These are phyloP conservation scores for Syrista parreyssii DNA, from an alignment of 2,888 invertebrate species.

Conservation along the genomic window DNA sequence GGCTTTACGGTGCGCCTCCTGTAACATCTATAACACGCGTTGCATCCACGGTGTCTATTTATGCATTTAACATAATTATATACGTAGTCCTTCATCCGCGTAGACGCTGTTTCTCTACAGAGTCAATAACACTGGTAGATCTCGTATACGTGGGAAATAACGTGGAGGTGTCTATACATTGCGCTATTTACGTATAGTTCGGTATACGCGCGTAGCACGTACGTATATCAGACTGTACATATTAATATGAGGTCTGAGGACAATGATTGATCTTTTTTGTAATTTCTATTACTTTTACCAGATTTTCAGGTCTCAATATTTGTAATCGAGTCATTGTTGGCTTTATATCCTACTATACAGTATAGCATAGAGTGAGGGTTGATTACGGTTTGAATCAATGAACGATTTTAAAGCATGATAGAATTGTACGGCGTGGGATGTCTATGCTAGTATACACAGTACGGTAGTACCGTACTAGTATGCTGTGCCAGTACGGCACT, in stretches of 20 bases:
- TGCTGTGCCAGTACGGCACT: background rate
- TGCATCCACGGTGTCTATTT: background rate
- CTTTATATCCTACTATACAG: background rate
- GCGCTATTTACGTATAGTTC: background rate
- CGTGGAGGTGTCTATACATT: background rate
- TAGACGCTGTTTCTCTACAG: background rate
- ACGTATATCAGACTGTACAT: background rate
- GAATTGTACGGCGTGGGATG: background rate
- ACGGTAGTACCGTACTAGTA: background rate
- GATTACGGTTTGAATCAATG: background rate
- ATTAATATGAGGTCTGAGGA: background rate
- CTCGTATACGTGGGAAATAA: background rate
- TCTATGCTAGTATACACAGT: background rate
- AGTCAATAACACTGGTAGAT: background rate
- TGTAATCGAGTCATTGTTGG: background rate
- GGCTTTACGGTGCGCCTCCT: background rate
- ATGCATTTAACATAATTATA: background rate
- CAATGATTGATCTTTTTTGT: background rate
- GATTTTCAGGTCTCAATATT: background rate
- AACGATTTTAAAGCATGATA: background rate
- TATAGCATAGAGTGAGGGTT: background rate
- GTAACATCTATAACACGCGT: background rate
- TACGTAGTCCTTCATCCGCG: background rate
- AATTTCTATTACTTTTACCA: background rate
- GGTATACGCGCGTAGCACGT: background rate